Base-by-base conservation (phyloP, 1,140 invertebrate genomes). In the Cherax destructor region DNA sequence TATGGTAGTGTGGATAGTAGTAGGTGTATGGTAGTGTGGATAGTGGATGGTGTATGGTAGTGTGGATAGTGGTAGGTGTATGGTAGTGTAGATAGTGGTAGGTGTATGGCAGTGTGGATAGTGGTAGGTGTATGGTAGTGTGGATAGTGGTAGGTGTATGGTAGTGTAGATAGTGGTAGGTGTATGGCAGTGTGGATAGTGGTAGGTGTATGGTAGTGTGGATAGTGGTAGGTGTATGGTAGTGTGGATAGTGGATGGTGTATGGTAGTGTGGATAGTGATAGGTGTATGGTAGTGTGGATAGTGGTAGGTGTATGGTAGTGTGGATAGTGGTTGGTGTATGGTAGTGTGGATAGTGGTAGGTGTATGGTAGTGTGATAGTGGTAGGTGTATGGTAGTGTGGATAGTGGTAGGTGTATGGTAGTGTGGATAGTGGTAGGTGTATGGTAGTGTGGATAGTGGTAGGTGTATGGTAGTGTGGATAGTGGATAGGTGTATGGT, bases 231-330 rank as follows among this genome's bases (percentile, higher is more conserved):
- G 52, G 0, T 0, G 7, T 13, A 21, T 16, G 49, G 21, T 4
- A 52, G 78, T 80, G 4, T 80, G 13, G 30, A 21, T 52, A 52
- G 78, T 80, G 78, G 78, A n/a, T n/a, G n/a, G n/a, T n/a, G n/a
- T n/a, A n/a, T n/a, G n/a, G n/a, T n/a, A n/a, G n/a, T n/a, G n/a
- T n/a, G n/a, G n/a, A n/a, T n/a, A n/a, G n/a, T n/a, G 61, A 6
- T 69, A 80, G 52, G 0, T 0, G 7, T 13, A 21, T 16, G 49
- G 21, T 4, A 52, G 78, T 80, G 4, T 80, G 13, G 30, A 21
- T 52, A 52, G 78, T 80, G 78, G 78, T 52, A 47, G 13, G 61
- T 0, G 7, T 13, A 21, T 16, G 49, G 21, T 4, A 52, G 78
- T 80, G 4, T 80, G 13, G 30, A 21, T 52, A 52, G 78, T 80